phyloP scores from a whole-genome alignment of 2,797 vertebrate species.

The Adelosebastes latens region DNA sequence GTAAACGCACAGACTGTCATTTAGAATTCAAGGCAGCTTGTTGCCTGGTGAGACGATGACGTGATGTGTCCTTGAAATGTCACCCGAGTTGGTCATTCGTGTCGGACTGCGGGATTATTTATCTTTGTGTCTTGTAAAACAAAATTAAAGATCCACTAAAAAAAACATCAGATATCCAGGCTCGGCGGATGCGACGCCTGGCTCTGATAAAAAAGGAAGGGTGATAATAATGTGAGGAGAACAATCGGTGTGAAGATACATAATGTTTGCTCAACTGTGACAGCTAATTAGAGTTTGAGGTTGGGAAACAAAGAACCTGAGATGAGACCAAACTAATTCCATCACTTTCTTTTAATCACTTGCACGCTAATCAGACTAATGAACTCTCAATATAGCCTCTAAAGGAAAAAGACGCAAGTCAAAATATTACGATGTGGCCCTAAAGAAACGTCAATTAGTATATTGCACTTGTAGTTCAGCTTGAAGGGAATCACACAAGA shows the following conservation, averaged over 20 bases:
- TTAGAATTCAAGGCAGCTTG: constrained; percentile 50
- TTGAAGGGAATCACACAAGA: background rate
- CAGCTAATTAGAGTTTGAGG: background rate
- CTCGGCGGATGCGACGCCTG: background rate
- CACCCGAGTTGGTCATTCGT: constrained; percentile 3
- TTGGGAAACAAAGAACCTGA: background rate
- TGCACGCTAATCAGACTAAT: background rate
- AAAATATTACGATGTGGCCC: background rate
- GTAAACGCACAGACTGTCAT: constrained; percentile 40
- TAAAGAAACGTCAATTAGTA: background rate
- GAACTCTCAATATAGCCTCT: background rate
- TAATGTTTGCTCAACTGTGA: constrained; percentile 4
- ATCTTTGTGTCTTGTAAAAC: constrained; percentile 8
- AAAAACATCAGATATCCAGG: background rate
- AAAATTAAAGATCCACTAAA: constrained; percentile 24
- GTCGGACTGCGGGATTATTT: background rate
- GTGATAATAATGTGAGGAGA: constrained; percentile 1
- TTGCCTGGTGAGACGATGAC: constrained; percentile 14
- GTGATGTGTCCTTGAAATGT: constrained; percentile 58
- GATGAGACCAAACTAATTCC: background rate
- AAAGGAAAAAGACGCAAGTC: background rate
- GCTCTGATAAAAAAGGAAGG: background rate
- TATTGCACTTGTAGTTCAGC: background rate
- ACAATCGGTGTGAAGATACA: background rate
- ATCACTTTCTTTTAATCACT: background rate